These are phyloP conservation scores for Enteromius thamalakanensis DNA, from an alignment of 2,797 vertebrate species.

Conservation along the genomic window DNA sequence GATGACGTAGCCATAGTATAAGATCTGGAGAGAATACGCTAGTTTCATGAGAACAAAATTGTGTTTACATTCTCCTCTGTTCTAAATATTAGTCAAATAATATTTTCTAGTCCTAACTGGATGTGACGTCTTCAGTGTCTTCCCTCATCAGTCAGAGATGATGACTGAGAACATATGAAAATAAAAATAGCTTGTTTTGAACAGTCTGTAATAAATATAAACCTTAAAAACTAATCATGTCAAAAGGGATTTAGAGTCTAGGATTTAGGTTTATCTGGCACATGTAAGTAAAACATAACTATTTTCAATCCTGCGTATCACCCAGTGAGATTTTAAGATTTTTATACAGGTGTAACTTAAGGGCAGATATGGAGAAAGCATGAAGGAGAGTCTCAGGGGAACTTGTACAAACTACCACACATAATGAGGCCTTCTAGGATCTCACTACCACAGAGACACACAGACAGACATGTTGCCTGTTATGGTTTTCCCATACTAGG, in stretches of 20 bases:
- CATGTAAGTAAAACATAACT: neutral
- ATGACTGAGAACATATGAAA: neutral
- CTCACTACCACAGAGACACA: slow-evolving; percentile 19
- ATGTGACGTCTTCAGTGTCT: neutral
- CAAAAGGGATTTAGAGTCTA: neutral
- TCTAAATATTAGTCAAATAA: no score
- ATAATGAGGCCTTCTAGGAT: slow-evolving; percentile 54
- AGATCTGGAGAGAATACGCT: no score
- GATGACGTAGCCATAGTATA: no score
- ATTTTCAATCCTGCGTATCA: neutral
- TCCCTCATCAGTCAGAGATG: neutral
- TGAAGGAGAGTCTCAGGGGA: slow-evolving; percentile 23
- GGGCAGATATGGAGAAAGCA: neutral
- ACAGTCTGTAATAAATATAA: neutral
- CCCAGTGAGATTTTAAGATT: neutral
- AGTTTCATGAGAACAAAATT: no score
- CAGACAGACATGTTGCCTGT: neutral
- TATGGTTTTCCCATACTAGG: no score
- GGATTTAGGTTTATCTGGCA: neutral
- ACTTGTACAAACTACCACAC: slow-evolving; percentile 22
- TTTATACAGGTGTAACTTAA: slow-evolving; percentile 13
- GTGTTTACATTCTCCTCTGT: no score
- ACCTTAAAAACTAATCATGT: neutral
- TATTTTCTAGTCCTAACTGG: neutral
- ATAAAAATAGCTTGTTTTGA: neutral